A percentile compares a stretch with the other conserved stretches of the same genome.
These are phyloP conservation scores for Hypercompe scribonia DNA, from an alignment of 2,888 invertebrate species.

Conservation along the genomic window DNA sequence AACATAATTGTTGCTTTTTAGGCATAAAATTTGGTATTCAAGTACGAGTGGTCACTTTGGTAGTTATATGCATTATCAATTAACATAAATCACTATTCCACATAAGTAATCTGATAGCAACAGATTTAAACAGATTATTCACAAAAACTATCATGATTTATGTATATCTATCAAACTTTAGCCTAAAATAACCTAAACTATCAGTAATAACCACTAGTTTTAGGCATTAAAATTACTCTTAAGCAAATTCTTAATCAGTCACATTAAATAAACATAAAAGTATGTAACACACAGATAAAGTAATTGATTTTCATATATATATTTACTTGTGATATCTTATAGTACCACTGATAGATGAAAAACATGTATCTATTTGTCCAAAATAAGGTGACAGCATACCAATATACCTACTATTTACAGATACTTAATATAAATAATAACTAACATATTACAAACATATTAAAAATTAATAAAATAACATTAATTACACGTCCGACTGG, in stretches of 20 bases:
- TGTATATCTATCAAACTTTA: too few relatives aligned
- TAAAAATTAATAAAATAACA: slow-evolving; percentile 14
- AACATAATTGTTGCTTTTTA: neutral
- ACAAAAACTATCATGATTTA: neutral
- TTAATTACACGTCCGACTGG: slow-evolving; percentile 24
- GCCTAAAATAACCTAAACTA: too few relatives aligned
- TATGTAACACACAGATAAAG: neutral
- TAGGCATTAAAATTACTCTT: neutral
- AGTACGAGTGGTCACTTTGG: too few relatives aligned
- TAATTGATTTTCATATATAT: too few relatives aligned
- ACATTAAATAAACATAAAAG: neutral
- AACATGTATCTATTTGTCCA: too few relatives aligned
- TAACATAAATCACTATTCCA: neutral
- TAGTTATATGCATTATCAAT: neutral
- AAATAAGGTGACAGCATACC: too few relatives aligned
- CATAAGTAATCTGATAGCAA: neutral
- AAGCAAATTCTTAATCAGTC: neutral
- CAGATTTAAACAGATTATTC: neutral
- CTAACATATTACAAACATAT: neutral
- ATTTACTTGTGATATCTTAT: too few relatives aligned
- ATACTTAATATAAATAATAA: neutral
- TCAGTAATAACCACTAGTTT: neutral
- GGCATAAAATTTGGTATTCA: neutral
- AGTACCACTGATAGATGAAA: too few relatives aligned
- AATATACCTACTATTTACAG: neutral